Base-by-base conservation (phyloP, 2,888 invertebrate genomes). In the Eupithecia subumbrata region DNA sequence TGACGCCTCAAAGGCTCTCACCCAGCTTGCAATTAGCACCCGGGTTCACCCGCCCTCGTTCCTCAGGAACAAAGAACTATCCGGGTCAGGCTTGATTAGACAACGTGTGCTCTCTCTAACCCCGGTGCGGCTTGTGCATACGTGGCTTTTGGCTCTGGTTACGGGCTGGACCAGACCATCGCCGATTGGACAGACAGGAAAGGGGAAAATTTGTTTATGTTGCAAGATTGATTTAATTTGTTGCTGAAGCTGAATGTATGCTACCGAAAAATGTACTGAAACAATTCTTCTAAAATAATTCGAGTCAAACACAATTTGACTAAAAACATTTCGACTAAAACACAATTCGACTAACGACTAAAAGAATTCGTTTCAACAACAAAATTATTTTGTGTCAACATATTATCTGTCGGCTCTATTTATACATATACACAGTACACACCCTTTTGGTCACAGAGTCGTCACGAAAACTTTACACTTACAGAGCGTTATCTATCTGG, bases 1-100 rank as follows among this genome's bases (percentile, higher is more conserved):
- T 48, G 60, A 43, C 40, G 80, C 76, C 82, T 85, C 84, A 83
- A 84, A 84, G 83, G 80, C 82, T 81, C 82, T 85, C 82, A 81
- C 80, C 79, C 80, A 79, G 83, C 85, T 80, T 84, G 87, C 88
- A 89, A 90, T 89, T 89, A 90, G 88, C 76, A 43, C 83, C 82
- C 84, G 80, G 80, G 82, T 72, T 79, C 78, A 79, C 79, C 82
- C 87, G 83, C 84, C 84, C 87, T 86, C 86, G 81, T 76, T 80
- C 76, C 77, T 73, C 63, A 69, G 79, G 83, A 86, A 89, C 89
- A 90, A 89, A 88, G 88, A 83, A 78, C 81, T 84, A 88, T 88
- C 87, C 89, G 87, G 90, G 89, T 87, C 90, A 88, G 81, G 85
- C 82, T 81, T 89, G 90, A 90, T 90, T 90, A 90, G 88, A 86